Evolutionary conservation across 2,797 vertebrate genomes (phyloP).

Genomic region (Acanthurus leucopareius): DNA sequence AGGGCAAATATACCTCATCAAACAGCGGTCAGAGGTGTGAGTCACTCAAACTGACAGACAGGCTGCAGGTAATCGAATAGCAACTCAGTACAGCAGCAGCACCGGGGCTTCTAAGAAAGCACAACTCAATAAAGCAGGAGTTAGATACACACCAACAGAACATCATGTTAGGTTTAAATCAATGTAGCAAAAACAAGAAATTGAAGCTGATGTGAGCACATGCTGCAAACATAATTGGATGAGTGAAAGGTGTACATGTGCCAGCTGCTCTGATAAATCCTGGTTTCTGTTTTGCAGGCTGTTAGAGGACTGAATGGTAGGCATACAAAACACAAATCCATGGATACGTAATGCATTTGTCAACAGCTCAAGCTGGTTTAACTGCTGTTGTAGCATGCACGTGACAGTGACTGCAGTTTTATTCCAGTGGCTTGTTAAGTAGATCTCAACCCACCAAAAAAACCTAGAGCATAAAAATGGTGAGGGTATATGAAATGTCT

Average conservation of each 20-base stretch:
- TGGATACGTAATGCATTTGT: slow-evolving; percentile 16
- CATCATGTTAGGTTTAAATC: slow-evolving; percentile 1
- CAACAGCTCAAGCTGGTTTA: slow-evolving; percentile 14
- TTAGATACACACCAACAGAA: slow-evolving; percentile 27
- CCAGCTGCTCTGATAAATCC: slow-evolving; percentile 6
- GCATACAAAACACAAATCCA: slow-evolving; percentile 41
- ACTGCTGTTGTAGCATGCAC: background rate
- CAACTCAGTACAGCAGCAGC: slow-evolving; percentile 29
- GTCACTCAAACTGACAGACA: slow-evolving; percentile 44
- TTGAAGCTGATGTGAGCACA: slow-evolving; percentile 12
- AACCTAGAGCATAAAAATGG: background rate
- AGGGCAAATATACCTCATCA: slow-evolving; percentile 36
- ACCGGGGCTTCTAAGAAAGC: slow-evolving; percentile 17
- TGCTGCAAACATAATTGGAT: background rate
- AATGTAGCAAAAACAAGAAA: slow-evolving; percentile 1
- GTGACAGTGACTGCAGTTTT: slow-evolving; percentile 7
- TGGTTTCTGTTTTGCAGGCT: slow-evolving; percentile 30
- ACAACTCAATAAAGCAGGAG: slow-evolving; percentile 38
- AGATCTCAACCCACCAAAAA: slow-evolving; percentile 9
- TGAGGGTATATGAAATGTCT: background rate
- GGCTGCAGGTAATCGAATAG: slow-evolving; percentile 51
- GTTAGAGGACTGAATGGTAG: slow-evolving; percentile 29
- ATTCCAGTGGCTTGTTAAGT: background rate
- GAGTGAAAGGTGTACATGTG: background rate
- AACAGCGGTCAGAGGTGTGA: slow-evolving; percentile 36